A percentile compares a stretch with the other conserved stretches of the same genome.
phyloP scores from a whole-genome alignment of 2,888 invertebrate species.

The Aromia moschata region DNA sequence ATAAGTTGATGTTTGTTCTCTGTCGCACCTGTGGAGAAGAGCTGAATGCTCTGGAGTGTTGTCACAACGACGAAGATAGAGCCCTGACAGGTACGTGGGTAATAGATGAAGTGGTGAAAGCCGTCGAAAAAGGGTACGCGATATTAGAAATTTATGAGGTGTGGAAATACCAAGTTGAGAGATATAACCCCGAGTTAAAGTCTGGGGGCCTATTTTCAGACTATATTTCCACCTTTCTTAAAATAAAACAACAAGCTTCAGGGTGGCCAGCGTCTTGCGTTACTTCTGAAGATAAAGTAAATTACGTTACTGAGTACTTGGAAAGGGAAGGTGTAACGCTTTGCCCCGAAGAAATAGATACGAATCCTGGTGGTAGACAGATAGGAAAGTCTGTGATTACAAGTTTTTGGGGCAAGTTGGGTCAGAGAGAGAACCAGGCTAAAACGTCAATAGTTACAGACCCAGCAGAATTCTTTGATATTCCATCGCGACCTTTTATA shows the following conservation, averaged over 20 bases:
- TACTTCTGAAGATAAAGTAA: slow-evolving; percentile 23
- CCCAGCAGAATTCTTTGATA: neutral
- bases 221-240: slow-evolving; percentile 47
- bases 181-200: slow-evolving; percentile 35
- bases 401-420: slow-evolving; percentile 36
- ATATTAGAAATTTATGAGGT: slow-evolving; percentile 50
- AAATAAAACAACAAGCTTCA: slow-evolving; percentile 44
- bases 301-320: slow-evolving; percentile 33
- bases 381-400: slow-evolving; percentile 30
- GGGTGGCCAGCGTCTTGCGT: slow-evolving; percentile 41
- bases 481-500: too few relatives aligned
- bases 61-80: slow-evolving; percentile 35
- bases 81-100: slow-evolving; percentile 47
- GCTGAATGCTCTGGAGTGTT: slow-evolving; percentile 32
- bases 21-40: slow-evolving; percentile 46
- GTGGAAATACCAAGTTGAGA: slow-evolving; percentile 50
- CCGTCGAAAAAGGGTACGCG: slow-evolving; percentile 48
- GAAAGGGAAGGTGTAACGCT: slow-evolving; percentile 29
- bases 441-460: slow-evolving; percentile 21
- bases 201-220: slow-evolving; percentile 46
- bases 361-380: slow-evolving; percentile 32
- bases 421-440: slow-evolving; percentile 32
- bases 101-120: slow-evolving; percentile 49
- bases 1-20: too few relatives aligned
- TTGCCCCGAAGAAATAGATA: slow-evolving; percentile 16